Evolutionary conservation across 2,888 invertebrate species (phyloP), one percentile per base, ranked within the genome.

Genomic region (Archaeoteleia sp.): DNA sequence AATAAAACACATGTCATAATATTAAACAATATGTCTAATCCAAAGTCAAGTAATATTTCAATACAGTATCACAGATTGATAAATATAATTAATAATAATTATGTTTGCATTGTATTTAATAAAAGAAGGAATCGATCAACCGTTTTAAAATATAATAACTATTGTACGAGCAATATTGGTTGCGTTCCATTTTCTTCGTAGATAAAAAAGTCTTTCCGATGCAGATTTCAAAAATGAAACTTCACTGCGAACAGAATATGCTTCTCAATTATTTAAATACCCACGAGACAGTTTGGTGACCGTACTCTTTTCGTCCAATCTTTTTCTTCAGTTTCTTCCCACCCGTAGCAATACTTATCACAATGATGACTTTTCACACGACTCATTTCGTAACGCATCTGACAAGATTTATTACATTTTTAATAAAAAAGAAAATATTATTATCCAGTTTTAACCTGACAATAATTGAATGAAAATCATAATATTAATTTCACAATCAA

Each of bases 251-350:
- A 34, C 51, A 53, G 39, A 37, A 35, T 15, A 40, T 25, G 6
- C 39, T 13, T 14, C 49, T 67, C 27, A 61, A 67, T 67, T 67
- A 67, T 67, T 53, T 32, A 67, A 67, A 55, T 55, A 30, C 67
- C 55, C 61, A 37, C 58, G 45, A 61, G 66, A 45, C 29, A 53
- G 53, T 45, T 29, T 43, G 35, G 43, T 53, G 40, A 53, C 61
- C 61, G 49, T 25, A 48, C 54, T 54, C 49, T 60, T 58, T 58
- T 54, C 66, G 40, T 46, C 32, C 60, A 34, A 45, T 51, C 55
- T 67, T 67, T 67, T 67, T 66, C 46, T 39, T 48, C 54, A 35
- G 39, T 20, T 58, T 30, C 46, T 48, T 51, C 34, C 10, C 34
- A 34, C 39, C 40, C 17, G 20, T 14, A 14, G 53, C 14, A 40